Conservation (phyloP, 2,797 vertebrate species). For the Alexandromys oeconomus region DNA sequence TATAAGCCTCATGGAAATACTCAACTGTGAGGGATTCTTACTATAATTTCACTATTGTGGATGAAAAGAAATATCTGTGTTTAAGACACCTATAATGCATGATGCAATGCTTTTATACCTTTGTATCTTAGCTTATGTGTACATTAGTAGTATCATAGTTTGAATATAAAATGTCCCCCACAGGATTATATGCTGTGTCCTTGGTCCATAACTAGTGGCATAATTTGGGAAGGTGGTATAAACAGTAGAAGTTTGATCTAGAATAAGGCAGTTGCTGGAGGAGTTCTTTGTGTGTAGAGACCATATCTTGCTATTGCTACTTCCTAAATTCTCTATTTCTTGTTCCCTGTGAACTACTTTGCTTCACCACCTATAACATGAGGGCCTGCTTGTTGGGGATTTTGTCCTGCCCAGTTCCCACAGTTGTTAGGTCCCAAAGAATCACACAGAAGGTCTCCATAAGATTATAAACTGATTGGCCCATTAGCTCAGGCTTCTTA, state of each 20-base stretch:
- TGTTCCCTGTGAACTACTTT: not conserved
- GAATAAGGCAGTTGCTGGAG: not conserved
- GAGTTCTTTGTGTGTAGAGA: not conserved
- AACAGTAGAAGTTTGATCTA: not conserved
- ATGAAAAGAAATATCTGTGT: slow-evolving; percentile 10
- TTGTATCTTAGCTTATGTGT: not conserved
- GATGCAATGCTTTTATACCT: not conserved
- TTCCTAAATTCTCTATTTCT: not conserved
- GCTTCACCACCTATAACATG: not conserved
- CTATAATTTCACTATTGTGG: slow-evolving; percentile 28
- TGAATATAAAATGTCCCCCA: not conserved
- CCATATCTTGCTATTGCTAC: not conserved
- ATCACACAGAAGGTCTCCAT: too few relatives aligned
- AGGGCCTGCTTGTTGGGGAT: too few relatives aligned
- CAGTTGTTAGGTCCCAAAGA: too few relatives aligned
- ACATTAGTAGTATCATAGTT: not conserved
- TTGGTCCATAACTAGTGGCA: not conserved
- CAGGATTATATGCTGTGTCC: not conserved
- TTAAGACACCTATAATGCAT: not conserved
- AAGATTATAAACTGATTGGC: too few relatives aligned
- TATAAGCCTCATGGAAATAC: slow-evolving; percentile 1
- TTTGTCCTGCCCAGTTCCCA: too few relatives aligned
- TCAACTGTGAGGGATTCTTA: slow-evolving; percentile 35
- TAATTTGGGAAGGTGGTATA: not conserved
- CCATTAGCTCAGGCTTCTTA: too few relatives aligned